phyloP scores from a whole-genome alignment of 2,888 invertebrate genomes.

The Pristionchus japonicus region DNA sequence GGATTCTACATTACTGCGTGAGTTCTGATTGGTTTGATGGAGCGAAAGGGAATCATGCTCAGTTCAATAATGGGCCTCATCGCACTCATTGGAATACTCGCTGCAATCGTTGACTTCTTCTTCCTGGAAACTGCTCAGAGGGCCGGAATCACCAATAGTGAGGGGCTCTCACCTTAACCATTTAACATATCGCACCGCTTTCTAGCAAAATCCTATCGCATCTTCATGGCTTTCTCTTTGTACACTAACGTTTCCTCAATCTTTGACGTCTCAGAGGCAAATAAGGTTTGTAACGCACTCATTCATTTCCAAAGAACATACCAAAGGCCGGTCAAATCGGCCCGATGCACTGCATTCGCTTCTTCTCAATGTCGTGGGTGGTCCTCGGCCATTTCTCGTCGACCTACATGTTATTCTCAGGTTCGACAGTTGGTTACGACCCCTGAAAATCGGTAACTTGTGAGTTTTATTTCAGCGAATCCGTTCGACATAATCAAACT shows the following conservation, averaged over 20 bases:
- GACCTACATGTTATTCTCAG: neutral
- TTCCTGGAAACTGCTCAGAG: neutral
- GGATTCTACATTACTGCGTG: constrained; percentile 39
- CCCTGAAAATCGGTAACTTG: neutral
- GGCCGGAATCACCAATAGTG: neutral
- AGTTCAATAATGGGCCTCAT: constrained; percentile 16
- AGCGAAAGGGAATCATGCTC: neutral
- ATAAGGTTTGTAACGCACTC: too few relatives aligned
- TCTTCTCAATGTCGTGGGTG: constrained; percentile 44
- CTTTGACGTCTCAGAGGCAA: too few relatives aligned
- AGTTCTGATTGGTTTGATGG: neutral
- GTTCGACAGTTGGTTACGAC: neutral
- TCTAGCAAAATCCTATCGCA: too few relatives aligned
- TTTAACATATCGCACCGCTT: too few relatives aligned
- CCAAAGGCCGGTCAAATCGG: constrained; percentile 43
- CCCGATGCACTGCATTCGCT: constrained; percentile 46
- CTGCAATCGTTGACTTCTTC: constrained; percentile 15
- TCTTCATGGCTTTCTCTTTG: too few relatives aligned
- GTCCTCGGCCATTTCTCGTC: constrained; percentile 34
- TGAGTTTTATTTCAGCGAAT: constrained; percentile 46
- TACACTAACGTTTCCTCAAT: too few relatives aligned
- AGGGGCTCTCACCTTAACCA: too few relatives aligned
- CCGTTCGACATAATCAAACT: constrained; percentile 49
- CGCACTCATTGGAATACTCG: neutral
- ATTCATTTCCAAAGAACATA: neutral